Conservation (phyloP, 2,113 vertebrate species). For the Nansenia antarctica region DNA sequence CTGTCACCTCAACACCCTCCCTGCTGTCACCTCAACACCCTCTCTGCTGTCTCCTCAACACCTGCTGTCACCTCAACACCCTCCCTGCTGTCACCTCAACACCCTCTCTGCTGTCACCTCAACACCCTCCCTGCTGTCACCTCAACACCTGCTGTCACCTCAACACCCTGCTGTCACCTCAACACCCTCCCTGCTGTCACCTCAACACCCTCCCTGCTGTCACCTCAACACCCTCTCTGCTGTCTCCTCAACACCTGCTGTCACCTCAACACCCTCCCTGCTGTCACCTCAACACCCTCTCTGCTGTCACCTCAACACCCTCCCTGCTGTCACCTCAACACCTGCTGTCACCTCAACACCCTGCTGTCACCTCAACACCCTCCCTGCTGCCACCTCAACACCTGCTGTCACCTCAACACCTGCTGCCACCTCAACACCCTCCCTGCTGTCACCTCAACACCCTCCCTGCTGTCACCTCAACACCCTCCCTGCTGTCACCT, state of each 20-base stretch:
- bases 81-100: too few species aligned
- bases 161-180: too few species aligned
- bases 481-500: too few species aligned
- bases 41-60: slow-evolving; percentile 27
- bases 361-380: too few species aligned
- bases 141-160: slow-evolving; percentile 22
- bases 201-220: neutral
- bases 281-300: too few species aligned
- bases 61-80: too few species aligned
- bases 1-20: too few species aligned
- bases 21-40: slow-evolving; percentile 4
- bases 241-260: slow-evolving; percentile 25
- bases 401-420: slow-evolving; percentile 1
- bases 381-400: too few species aligned
- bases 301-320: slow-evolving; percentile 2
- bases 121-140: neutral
- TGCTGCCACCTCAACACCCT: slow-evolving; percentile 12
- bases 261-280: too few species aligned
- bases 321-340: slow-evolving; percentile 12
- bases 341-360: slow-evolving; percentile 31
- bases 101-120: slow-evolving; percentile 4
- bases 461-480: slow-evolving; percentile 25
- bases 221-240: slow-evolving; percentile 18
- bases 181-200: too few species aligned
- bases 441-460: too few species aligned